phyloP scores from a whole-genome alignment of 2,888 invertebrate species.

The Eledona agricola region DNA sequence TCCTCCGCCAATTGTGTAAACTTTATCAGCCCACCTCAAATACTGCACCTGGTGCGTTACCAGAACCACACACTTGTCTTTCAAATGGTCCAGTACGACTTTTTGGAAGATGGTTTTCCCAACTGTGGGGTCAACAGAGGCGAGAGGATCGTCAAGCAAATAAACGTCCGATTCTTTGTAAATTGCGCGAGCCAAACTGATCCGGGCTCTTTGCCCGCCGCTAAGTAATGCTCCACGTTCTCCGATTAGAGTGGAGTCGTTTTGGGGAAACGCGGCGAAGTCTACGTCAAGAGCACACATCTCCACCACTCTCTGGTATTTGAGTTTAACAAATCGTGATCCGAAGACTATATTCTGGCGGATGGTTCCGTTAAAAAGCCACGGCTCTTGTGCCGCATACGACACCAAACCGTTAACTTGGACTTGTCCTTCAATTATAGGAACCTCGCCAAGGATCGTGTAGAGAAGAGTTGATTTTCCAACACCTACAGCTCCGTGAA shows the following conservation, averaged over 20 bases:
- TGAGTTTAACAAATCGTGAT: slow-evolving; percentile 56
- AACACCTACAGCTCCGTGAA: slow-evolving; percentile 40
- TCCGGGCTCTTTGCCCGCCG: slow-evolving; percentile 78
- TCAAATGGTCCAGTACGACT: slow-evolving; percentile 62
- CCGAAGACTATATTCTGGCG: slow-evolving; percentile 39
- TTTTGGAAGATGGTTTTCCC: slow-evolving; percentile 71
- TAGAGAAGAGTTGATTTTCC: slow-evolving; percentile 39
- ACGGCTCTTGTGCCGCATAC: slow-evolving; percentile 40
- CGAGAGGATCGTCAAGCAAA: slow-evolving; percentile 32
- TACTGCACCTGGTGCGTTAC: slow-evolving; percentile 78
- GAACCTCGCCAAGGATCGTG: slow-evolving; percentile 31
- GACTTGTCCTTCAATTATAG: slow-evolving; percentile 21
- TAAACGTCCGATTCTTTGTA: slow-evolving; percentile 66
- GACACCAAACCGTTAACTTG: slow-evolving; percentile 30
- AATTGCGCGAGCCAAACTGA: slow-evolving; percentile 76
- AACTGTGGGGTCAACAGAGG: slow-evolving; percentile 73
- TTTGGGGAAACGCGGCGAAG: slow-evolving; percentile 76
- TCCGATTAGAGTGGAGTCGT: slow-evolving; percentile 76
- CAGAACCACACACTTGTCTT: slow-evolving; percentile 73
- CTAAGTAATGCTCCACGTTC: slow-evolving; percentile 65
- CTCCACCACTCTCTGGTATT: slow-evolving; percentile 20
- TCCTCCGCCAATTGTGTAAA: slow-evolving; percentile 67
- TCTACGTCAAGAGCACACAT: slow-evolving; percentile 62
- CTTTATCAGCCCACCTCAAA: slow-evolving; percentile 66
- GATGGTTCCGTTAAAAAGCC: slow-evolving; percentile 38